These are phyloP conservation scores for Labeo calbasu DNA, from an alignment of 2,797 vertebrate genomes.

Conservation along the genomic window DNA sequence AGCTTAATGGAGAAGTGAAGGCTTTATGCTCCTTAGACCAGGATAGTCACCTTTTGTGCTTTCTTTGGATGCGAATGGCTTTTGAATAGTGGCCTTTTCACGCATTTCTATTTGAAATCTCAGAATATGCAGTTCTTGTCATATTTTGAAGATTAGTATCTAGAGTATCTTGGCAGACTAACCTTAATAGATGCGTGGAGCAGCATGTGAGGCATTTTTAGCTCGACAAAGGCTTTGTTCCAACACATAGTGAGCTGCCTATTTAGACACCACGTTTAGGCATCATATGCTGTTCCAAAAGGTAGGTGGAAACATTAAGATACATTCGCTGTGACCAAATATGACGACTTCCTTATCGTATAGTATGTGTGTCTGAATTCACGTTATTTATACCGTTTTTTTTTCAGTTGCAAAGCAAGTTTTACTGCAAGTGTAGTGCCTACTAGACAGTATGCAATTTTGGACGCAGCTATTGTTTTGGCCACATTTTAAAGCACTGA, in stretches of 20 bases:
- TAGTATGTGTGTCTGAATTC: neutral
- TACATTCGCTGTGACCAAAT: neutral
- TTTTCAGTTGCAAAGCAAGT: too few relatives aligned
- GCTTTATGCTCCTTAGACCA: neutral
- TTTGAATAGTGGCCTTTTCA: neutral
- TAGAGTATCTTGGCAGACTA: neutral
- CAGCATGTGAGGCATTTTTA: neutral
- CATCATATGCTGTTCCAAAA: neutral
- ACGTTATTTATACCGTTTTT: neutral
- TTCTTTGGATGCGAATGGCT: neutral
- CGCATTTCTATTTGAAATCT: neutral
- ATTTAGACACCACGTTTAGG: neutral
- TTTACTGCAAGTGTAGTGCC: too few relatives aligned
- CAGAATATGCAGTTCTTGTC: neutral
- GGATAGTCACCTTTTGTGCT: neutral
- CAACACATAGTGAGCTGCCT: neutral
- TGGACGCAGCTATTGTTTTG: neutral
- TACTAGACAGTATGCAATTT: neutral
- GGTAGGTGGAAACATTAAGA: neutral
- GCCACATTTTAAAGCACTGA: neutral
- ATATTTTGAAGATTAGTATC: neutral
- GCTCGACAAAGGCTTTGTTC: neutral
- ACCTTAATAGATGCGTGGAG: too few relatives aligned
- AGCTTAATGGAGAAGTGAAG: neutral
- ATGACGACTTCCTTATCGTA: neutral